Percentiles rank a stretch among this genome's conserved stretches.
phyloP scores from a whole-genome alignment of 2,888 invertebrate species.

The Thymelicus lineola region DNA sequence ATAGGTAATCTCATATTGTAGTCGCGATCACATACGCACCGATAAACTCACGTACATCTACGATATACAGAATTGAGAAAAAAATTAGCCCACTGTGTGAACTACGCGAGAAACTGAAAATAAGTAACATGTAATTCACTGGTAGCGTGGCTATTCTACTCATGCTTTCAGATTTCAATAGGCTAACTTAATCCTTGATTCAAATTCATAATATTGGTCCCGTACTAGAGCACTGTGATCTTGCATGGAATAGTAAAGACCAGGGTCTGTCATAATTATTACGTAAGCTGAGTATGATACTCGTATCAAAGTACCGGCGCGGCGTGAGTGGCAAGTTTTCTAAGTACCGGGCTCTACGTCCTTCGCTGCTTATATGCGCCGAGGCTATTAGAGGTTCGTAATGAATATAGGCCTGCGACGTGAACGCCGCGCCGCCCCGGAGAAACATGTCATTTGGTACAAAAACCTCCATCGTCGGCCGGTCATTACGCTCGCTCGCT shows the following conservation, averaged over 20 bases:
- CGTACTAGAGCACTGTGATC: too few relatives aligned
- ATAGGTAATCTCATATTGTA: constrained; percentile 35
- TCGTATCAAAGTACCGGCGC: background rate
- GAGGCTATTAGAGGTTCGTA: constrained; percentile 42
- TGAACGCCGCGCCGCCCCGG: constrained; percentile 39
- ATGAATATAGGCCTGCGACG: constrained; percentile 44
- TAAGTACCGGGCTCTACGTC: background rate
- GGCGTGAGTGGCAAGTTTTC: constrained; percentile 1
- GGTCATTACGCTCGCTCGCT: constrained; percentile 53
- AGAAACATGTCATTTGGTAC: constrained; percentile 63
- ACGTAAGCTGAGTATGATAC: too few relatives aligned
- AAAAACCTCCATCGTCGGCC: constrained; percentile 55
- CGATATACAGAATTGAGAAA: background rate
- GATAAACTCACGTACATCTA: constrained; percentile 19
- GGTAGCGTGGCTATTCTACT: too few relatives aligned
- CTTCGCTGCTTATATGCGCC: constrained; percentile 12
- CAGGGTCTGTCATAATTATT: background rate
- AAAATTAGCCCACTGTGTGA: too few relatives aligned
- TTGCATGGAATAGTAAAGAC: too few relatives aligned
- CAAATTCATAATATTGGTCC: background rate
- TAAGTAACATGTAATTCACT: too few relatives aligned
- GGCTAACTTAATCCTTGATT: background rate
- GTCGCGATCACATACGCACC: constrained; percentile 18
- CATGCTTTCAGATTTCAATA: too few relatives aligned
- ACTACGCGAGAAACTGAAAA: too few relatives aligned